Conservation (phyloP, 35 echinoderm and acorn worm species). For the Diadema setosum region DNA sequence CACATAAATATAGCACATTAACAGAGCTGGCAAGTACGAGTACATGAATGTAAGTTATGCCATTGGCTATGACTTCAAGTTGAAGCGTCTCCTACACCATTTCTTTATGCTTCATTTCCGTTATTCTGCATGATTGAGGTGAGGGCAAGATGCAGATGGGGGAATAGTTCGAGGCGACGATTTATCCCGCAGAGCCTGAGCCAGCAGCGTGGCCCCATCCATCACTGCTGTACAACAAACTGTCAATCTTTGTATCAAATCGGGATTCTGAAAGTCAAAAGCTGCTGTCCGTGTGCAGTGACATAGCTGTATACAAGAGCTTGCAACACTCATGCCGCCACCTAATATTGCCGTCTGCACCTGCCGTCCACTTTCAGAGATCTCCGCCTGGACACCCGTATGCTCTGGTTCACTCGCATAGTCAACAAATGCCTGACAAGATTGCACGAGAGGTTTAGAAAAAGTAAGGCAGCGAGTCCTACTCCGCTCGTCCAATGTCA, state of each 20-base stretch:
- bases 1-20: no score
- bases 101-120: no score
- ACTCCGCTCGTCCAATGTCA: conserved; percentile 75
- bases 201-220: conserved; percentile 79
- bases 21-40: no score
- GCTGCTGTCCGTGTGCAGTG: conserved; percentile 53
- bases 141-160: conserved; percentile 30
- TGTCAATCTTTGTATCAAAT: conserved; percentile 51
- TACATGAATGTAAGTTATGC: no score
- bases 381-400: conserved; percentile 60
- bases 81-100: no score
- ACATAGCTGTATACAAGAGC: conserved; percentile 82
- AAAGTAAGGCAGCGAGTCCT: conserved; percentile 77
- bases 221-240: conserved; percentile 77
- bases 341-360: conserved; percentile 86
- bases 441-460: conserved; percentile 96
- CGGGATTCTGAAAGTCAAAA: conserved; percentile 61
- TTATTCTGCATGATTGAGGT: conserved; percentile 1
- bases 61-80: no score
- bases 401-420: conserved; percentile 95
- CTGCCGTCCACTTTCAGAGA: conserved; percentile 60
- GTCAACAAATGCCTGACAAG: conserved; percentile 89
- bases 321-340: conserved; percentile 95
- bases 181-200: conserved; percentile 79
- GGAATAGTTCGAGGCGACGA: conserved; percentile 71